Base-by-base conservation (phyloP, 53 echinoderm and acorn worm species). In the Astropecten irregularis region DNA sequence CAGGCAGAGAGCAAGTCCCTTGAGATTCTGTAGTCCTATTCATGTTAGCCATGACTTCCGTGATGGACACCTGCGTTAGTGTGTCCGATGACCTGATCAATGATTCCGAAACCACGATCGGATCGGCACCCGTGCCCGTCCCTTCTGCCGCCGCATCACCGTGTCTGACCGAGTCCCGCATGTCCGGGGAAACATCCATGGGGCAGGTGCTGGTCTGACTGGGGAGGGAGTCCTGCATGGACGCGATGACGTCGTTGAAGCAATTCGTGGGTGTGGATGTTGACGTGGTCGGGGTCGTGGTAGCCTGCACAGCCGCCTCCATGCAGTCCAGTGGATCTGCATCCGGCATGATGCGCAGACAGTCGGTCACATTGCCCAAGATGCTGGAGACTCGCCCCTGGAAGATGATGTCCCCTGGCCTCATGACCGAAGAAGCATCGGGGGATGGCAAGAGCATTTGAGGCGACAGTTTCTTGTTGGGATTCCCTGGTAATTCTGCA, bases 321-420 rank as follows among this genome's bases (percentile, higher is more conserved):
- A 74, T 65, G 37, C 74, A 63, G 22, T 46, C 58, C 29, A 74
- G 76, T 4, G 76, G 65, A 28, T 74, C 74, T 9, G 50, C 35
- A 14, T 60, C 61, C 14, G 71, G 85, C 64, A 85, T 66, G 37
- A 85, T 52, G 40, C 86, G 71, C 19, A 85, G 52, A 51, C 86
- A 85, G 51, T 85, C 86, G 13, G 86, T 42, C 14, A 85, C 86
- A 29, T 76, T 85, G 7, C 86, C 86, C 73, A 85, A 64, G 39
- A 76, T 66, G 30, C 86, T 66, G 18, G 86, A 76, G 0, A 85
- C 86, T 21, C 66, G 52, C 38, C 86, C 86, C 49, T 79, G 79
- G 25, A 79, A 62, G 16, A 79, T 32, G 31, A 60, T 62, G 2
- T 79, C 79, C 31, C 46, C 48, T 1, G 62, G 60, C 16, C 79